A percentile compares a stretch with the other conserved stretches of the same genome.
phyloP scores from a whole-genome alignment of 2,888 invertebrate genomes.

The Andricus quercusramuli region DNA sequence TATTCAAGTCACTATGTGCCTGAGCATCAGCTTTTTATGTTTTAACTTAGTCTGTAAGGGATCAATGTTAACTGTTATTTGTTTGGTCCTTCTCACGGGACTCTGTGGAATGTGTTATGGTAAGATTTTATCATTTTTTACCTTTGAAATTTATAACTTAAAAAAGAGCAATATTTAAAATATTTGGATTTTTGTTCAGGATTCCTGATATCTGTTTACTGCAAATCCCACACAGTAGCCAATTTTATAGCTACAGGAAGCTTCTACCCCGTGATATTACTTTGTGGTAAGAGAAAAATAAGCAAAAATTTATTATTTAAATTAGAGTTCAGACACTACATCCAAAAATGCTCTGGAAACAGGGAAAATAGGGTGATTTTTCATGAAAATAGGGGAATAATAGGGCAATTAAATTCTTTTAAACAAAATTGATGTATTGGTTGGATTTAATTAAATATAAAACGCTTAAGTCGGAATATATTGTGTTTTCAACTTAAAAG shows the following conservation, averaged over 20 bases:
- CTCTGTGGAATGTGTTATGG: conserved; percentile 92
- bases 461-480: no score
- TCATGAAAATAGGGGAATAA: no score
- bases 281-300: conserved; percentile 85
- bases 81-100: conserved; percentile 86
- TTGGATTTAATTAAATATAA: no score
- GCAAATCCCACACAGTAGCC: conserved; percentile 88
- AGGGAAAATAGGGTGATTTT: no score
- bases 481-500: no score
- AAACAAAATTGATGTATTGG: no score
- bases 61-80: conserved; percentile 82
- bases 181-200: conserved; percentile 78
- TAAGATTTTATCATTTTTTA: conserved; percentile 65
- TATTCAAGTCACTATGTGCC: conserved; percentile 84
- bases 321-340: no score
- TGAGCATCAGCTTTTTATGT: conserved; percentile 82
- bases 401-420: no score
- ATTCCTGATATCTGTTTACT: conserved; percentile 89
- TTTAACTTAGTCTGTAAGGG: conserved; percentile 84
- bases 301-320: neutral
- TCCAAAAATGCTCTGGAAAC: no score
- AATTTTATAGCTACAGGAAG: conserved; percentile 93
- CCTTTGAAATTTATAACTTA: neutral
- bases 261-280: conserved; percentile 92
- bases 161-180: neutral